Percentiles rank a stretch among this genome's conserved stretches.
These are phyloP conservation scores for Malacosoma neustria DNA, from an alignment of 2,888 invertebrate species.

Conservation along the genomic window DNA sequence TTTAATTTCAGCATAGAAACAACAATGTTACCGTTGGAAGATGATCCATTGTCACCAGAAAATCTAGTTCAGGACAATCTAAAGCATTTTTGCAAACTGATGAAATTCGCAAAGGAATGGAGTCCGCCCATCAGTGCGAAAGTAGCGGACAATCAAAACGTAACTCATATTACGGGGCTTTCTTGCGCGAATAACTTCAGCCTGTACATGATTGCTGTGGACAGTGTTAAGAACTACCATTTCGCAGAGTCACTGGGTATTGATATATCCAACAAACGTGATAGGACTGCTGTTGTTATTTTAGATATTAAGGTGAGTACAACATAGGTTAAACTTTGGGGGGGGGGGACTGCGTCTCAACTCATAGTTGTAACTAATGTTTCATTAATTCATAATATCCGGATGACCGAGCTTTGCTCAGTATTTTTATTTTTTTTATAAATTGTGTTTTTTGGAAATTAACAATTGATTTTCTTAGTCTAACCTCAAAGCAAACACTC, in stretches of 20 bases:
- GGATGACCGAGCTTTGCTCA: too few relatives aligned
- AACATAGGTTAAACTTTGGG: too few relatives aligned
- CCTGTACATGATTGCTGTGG: constrained; percentile 77
- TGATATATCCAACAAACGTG: constrained; percentile 72
- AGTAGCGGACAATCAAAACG: constrained; percentile 25
- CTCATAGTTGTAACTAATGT: too few relatives aligned
- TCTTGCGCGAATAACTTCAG: constrained; percentile 56
- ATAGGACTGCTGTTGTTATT: constrained; percentile 81
- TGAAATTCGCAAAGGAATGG: constrained; percentile 50
- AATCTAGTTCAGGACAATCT: constrained; percentile 58
- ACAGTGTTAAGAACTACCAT: constrained; percentile 81
- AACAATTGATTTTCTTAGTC: too few relatives aligned
- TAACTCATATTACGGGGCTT: constrained; percentile 57
- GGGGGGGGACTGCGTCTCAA: too few relatives aligned
- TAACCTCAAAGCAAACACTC: too few relatives aligned
- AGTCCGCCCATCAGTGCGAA: constrained; percentile 38
- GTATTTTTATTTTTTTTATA: too few relatives aligned
- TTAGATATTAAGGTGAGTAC: constrained; percentile 80
- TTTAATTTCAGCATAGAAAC: constrained; percentile 44
- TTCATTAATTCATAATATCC: too few relatives aligned
- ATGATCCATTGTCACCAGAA: constrained; percentile 70
- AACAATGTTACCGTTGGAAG: constrained; percentile 56
- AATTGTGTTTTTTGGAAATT: too few relatives aligned
- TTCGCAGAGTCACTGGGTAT: constrained; percentile 86
- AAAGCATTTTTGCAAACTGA: constrained; percentile 49